These are phyloP conservation scores for Cyrtonyx montezumae DNA, from an alignment of 2,113 vertebrate species.

Conservation along the genomic window DNA sequence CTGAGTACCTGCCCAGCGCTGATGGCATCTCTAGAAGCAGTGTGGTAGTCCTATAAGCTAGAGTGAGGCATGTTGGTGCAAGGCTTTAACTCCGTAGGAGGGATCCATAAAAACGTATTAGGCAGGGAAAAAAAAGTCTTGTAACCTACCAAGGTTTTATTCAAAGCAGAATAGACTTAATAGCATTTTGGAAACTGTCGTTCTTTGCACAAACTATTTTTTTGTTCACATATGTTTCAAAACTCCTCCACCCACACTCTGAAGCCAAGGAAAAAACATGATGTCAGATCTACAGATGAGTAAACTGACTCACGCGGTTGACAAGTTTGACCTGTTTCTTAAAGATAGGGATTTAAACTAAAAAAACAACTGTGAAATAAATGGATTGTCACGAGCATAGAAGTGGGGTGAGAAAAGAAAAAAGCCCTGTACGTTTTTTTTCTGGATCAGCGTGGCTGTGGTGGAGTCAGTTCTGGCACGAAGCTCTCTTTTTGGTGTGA, in stretches of 20 bases:
- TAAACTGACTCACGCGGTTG: not conserved
- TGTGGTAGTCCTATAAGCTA: not conserved
- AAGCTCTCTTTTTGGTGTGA: not conserved
- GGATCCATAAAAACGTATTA: constrained; percentile 46
- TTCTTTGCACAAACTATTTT: not conserved
- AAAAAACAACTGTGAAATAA: not conserved
- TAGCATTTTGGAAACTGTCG: not conserved
- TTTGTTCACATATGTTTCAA: not conserved
- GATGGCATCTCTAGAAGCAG: not conserved
- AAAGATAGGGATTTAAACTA: not conserved
- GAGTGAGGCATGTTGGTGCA: not conserved
- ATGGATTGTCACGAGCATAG: not conserved
- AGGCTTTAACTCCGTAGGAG: constrained; percentile 23
- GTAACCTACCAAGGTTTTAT: not conserved
- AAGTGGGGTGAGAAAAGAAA: not conserved
- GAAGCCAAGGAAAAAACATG: not conserved
- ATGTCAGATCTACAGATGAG: not conserved
- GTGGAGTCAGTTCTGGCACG: not conserved
- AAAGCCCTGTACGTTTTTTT: not conserved
- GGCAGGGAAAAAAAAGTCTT: constrained; percentile 30
- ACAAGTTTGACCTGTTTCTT: constrained; percentile 2
- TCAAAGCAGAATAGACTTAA: not conserved
- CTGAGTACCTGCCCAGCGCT: not conserved
- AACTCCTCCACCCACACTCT: not conserved
- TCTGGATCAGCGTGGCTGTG: not conserved